A percentile compares a stretch with the other conserved stretches of the same genome.
Evolutionary conservation across 1,140 invertebrate species (phyloP).

Genomic region (Hylaeus volcanicus): DNA sequence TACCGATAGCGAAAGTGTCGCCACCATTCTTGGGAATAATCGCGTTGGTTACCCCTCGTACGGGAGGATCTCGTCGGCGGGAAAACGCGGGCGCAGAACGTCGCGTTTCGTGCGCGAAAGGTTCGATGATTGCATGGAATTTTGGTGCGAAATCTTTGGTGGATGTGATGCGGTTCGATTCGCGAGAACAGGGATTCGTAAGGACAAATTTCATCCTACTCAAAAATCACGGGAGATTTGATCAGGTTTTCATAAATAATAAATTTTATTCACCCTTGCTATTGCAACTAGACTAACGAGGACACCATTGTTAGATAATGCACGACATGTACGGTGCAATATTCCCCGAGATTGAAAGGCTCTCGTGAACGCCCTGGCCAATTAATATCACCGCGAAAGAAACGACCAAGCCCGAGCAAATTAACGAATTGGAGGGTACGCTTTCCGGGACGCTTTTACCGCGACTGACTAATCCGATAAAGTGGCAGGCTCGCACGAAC

Average conservation of each 20-base stretch:
- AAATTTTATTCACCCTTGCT: background rate
- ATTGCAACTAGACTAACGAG: no score
- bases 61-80: background rate
- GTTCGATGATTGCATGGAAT: no score
- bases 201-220: no score
- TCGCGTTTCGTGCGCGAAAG: no score
- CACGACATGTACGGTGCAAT: constrained; percentile 42
- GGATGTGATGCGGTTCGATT: no score
- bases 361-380: constrained; percentile 46
- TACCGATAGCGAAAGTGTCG: constrained; percentile 8
- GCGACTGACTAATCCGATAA: constrained; percentile 74
- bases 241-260: no score
- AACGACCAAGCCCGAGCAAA: constrained; percentile 67
- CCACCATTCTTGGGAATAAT: constrained; percentile 1
- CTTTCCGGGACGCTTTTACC: constrained; percentile 65
- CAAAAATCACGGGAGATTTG: no score
- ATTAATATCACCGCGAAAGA: constrained; percentile 70
- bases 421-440: constrained; percentile 71
- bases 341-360: constrained; percentile 43
- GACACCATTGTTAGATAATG: constrained; percentile 38
- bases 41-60: background rate
- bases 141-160: no score
- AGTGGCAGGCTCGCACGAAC: constrained; percentile 72
- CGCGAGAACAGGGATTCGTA: no score
- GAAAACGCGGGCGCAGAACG: no score